These are phyloP conservation scores for Dicranocentrus wangi DNA, from an alignment of 2,888 invertebrate species.

Conservation along the genomic window DNA sequence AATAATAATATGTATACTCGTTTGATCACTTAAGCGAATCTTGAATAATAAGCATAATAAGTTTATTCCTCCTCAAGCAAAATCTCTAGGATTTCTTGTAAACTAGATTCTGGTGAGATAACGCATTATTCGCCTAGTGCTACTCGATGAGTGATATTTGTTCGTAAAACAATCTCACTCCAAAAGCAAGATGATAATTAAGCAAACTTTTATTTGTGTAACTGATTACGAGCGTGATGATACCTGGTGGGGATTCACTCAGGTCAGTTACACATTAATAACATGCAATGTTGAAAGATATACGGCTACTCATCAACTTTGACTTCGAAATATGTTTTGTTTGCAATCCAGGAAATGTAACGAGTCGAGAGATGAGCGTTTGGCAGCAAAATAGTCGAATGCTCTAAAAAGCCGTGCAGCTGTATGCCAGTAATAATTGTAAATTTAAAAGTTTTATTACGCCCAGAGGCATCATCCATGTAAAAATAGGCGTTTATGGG, in stretches of 20 bases:
- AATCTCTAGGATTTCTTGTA: background rate
- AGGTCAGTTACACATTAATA: conserved; percentile 55
- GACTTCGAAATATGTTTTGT: no score
- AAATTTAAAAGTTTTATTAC: conserved; percentile 46
- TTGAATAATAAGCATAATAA: conserved; percentile 19
- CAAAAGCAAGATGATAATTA: conserved; percentile 45
- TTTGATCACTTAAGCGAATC: conserved; percentile 49
- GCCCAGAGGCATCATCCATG: conserved; percentile 37
- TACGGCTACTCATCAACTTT: no score
- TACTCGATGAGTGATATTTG: conserved; percentile 37
- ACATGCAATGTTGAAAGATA: background rate
- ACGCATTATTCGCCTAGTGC: background rate
- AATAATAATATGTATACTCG: background rate
- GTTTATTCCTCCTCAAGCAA: conserved; percentile 25
- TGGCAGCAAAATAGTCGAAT: no score
- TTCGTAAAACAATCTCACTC: conserved; percentile 23
- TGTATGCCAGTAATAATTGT: no score
- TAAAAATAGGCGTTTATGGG: conserved; percentile 26
- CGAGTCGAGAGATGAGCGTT: no score
- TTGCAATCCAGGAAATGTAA: background rate
- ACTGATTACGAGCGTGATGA: conserved; percentile 32
- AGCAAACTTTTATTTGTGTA: conserved; percentile 42
- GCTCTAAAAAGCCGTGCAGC: no score
- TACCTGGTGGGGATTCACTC: conserved; percentile 40
- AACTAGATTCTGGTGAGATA: conserved; percentile 7